These are phyloP conservation scores for Conistra vaccinii DNA, from an alignment of 2,888 invertebrate genomes.

Conservation along the genomic window DNA sequence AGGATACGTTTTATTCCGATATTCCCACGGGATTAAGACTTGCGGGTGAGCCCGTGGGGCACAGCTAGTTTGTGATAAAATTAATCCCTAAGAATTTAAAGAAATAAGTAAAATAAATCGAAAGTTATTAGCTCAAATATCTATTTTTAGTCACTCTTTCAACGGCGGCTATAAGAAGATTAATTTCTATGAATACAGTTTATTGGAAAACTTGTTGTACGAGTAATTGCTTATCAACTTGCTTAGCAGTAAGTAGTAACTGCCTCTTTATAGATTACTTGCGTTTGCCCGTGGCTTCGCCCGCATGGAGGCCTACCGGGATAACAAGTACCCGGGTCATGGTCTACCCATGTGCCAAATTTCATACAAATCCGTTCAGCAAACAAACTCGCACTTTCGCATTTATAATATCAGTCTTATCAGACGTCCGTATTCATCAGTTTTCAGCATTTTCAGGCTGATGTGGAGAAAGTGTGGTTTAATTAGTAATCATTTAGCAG, in stretches of 20 bases:
- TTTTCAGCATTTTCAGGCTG: background rate
- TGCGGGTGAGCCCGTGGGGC: too few relatives aligned
- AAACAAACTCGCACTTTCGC: too few relatives aligned
- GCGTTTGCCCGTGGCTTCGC: too few relatives aligned
- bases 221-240: conserved; percentile 23
- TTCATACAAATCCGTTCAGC: too few relatives aligned
- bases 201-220: conserved; percentile 5
- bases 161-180: conserved; percentile 11
- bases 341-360: too few relatives aligned
- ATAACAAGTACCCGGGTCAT: too few relatives aligned
- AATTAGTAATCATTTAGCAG: background rate
- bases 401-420: background rate
- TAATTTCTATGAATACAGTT: conserved; percentile 25
- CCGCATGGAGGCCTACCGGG: too few relatives aligned
- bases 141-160: conserved; percentile 3
- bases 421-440: background rate
- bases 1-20: too few relatives aligned
- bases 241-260: background rate
- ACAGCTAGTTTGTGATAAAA: background rate
- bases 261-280: background rate
- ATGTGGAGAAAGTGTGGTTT: background rate
- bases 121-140: background rate
- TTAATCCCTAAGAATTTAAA: background rate
- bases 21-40: too few relatives aligned
- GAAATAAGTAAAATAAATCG: background rate